These are phyloP conservation scores for Spodoptera picta DNA, from an alignment of 2,888 invertebrate genomes.

Conservation along the genomic window DNA sequence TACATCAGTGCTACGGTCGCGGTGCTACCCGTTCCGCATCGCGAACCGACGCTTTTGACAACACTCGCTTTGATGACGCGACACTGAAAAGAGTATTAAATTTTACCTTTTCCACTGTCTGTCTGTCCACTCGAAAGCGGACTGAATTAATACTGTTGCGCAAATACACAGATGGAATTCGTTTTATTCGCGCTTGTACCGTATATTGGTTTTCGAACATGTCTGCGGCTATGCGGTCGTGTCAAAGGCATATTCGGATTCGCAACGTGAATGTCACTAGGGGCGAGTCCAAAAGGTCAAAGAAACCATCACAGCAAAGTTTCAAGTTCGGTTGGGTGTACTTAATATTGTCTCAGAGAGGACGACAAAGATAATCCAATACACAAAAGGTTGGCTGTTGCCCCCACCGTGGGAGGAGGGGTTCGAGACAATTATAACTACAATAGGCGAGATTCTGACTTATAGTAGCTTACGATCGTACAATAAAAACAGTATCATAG, in stretches of 20 bases:
- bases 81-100: conserved; percentile 79
- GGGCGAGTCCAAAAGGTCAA: conserved; percentile 79
- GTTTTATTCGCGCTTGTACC: conserved; percentile 57
- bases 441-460: conserved; percentile 50
- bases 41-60: conserved; percentile 83
- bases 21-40: conserved; percentile 79
- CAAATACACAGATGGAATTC: conserved; percentile 66
- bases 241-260: conserved; percentile 73
- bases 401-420: conserved; percentile 54
- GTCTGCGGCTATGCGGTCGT: conserved; percentile 67
- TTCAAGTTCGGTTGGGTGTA: conserved; percentile 76
- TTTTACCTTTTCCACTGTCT: conserved; percentile 76
- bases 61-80: conserved; percentile 83
- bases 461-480: conserved; percentile 36
- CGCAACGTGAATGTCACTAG: conserved; percentile 72
- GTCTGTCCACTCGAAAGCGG: conserved; percentile 75
- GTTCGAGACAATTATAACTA: conserved; percentile 50
- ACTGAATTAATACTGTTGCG: conserved; percentile 76
- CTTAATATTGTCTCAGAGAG: conserved; percentile 76
- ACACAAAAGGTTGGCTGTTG: conserved; percentile 68
- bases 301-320: conserved; percentile 77
- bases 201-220: conserved; percentile 54
- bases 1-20: conserved; percentile 81
- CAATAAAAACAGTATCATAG: conserved; percentile 42
- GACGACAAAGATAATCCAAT: conserved; percentile 76